Base-by-base conservation (phyloP, 2,797 vertebrate species). In the Triplophysa yarkandensis region DNA sequence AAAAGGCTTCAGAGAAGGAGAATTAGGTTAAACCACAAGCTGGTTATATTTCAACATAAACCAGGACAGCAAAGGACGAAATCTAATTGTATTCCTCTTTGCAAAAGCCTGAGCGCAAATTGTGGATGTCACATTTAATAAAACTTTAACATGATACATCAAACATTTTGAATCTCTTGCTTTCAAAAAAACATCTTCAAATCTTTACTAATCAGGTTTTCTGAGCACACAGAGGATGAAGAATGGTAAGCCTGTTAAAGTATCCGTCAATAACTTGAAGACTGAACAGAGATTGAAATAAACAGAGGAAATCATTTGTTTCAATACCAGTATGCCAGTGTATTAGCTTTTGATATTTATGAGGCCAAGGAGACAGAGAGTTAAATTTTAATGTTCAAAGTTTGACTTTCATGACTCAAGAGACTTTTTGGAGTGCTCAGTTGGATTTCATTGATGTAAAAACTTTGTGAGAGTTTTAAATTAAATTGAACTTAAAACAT, bases 11-110 rank as follows among this genome's bases (percentile, higher is more conserved):
- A 77, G 71, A 77, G 60, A 65, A 6, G 14, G 28, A 27, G 41
- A 77, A 48, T 25, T 23, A 23, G 19, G 48, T 41, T 54, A 76
- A 60, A 68, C 21, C 8, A 2, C 41, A 76, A 69, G 60, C 60
- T 28, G 39, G 52, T 77, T 77, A 77, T 57, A 39, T 65, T 58
- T 50, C 62, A 70, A 64, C 67, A 48, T 28, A 77, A 65, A 19
- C 57, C 67, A 71, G 72, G 55, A 57, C 60, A 64, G 28, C 58
- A 19, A 63, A 23, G 32, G 48, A 28, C 19, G 34, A 69, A 76
- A 69, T 74, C 52, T 58, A 66, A 74, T 74, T 74, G 28, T 27
- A 13, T 50, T 61, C 23, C 32, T 48, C 50, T 75, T 68, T 39
- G 21, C 55, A 41, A 34, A 21, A 65, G 27, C 39, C 16, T 68